These are phyloP conservation scores for Monochamus saltuarius DNA, from an alignment of 1,140 invertebrate species.

Conservation along the genomic window DNA sequence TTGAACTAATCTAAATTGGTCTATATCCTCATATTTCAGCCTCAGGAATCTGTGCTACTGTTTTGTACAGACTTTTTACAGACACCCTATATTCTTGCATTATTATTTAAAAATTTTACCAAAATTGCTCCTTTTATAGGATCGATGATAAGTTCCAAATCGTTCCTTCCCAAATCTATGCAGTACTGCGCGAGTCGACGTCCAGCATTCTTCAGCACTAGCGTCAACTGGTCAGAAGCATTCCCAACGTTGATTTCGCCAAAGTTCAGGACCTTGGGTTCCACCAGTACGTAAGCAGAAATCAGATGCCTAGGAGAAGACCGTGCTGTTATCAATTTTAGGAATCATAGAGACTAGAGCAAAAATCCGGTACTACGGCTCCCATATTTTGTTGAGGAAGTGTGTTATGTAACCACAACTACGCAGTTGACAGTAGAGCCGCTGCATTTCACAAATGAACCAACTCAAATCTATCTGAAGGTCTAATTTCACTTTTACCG, in stretches of 20 bases:
- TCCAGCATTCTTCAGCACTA: conserved; percentile 30
- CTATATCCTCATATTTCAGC: no score
- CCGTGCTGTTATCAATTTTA: not conserved
- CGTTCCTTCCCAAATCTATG: conserved; percentile 36
- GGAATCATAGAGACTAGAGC: not conserved
- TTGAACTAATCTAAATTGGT: no score
- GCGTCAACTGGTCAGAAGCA: conserved; percentile 22
- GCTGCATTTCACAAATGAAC: not conserved
- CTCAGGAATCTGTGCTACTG: no score
- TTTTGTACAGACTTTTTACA: no score
- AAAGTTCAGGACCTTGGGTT: conserved; percentile 33
- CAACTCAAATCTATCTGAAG: not conserved
- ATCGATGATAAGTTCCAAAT: conserved; percentile 32
- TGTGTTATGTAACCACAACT: not conserved
- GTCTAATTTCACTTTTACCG: no score
- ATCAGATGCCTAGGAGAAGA: conserved; percentile 19
- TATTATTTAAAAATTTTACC: no score
- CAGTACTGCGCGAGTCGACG: conserved; percentile 26
- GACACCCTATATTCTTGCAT: no score
- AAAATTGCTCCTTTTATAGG: conserved; percentile 34
- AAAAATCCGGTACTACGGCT: not conserved
- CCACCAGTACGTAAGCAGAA: conserved; percentile 15
- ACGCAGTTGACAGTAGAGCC: not conserved
- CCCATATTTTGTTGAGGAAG: not conserved
- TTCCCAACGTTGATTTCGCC: conserved; percentile 35